phyloP scores from a whole-genome alignment of 1,140 invertebrate species.

The Drosophila suzukii region DNA sequence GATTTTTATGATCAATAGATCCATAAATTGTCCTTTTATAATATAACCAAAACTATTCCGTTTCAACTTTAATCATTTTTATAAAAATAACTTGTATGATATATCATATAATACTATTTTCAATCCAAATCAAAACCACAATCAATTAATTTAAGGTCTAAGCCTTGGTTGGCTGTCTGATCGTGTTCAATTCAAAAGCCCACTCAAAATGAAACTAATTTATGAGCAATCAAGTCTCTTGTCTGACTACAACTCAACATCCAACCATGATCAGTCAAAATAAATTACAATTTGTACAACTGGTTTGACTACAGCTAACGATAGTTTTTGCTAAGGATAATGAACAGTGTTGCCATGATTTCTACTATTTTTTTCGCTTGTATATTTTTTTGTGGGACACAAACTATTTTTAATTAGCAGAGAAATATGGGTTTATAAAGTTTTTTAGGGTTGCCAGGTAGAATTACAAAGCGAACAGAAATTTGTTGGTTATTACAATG shows the following conservation, averaged over 20 bases:
- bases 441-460: background rate
- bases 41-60: background rate
- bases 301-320: constrained; percentile 27
- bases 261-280: constrained; percentile 34
- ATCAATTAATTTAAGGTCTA: constrained; percentile 30
- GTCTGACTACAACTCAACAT: constrained; percentile 34
- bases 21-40: background rate
- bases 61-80: background rate
- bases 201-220: constrained; percentile 36
- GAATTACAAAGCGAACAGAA: background rate
- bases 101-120: background rate
- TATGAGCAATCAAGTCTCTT: constrained; percentile 43
- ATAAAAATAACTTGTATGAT: background rate
- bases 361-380: background rate
- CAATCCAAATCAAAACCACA: constrained; percentile 16
- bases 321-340: constrained; percentile 22
- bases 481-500: background rate
- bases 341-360: background rate
- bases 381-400: background rate
- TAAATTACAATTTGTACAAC: constrained; percentile 28
- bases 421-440: background rate
- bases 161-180: constrained; percentile 23
- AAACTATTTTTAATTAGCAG: background rate
- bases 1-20: background rate
- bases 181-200: constrained; percentile 14